These are phyloP conservation scores for Venustaconcha ellipsiformis DNA, from an alignment of 1,140 invertebrate species.

Conservation along the genomic window DNA sequence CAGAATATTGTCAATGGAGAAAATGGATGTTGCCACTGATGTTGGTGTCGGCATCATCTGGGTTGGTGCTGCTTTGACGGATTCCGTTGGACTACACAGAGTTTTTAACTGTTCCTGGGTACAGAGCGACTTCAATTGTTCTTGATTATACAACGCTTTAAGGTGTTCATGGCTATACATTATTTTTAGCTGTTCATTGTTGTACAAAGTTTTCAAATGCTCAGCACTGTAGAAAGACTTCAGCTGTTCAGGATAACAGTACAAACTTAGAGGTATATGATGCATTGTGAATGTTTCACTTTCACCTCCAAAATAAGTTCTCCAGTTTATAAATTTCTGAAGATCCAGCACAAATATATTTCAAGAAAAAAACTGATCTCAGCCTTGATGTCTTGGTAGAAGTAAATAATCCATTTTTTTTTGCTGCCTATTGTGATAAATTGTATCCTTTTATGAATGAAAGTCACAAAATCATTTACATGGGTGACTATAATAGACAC, in stretches of 20 bases:
- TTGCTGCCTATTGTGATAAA: too few relatives aligned
- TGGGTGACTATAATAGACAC: too few relatives aligned
- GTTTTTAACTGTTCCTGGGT: constrained; percentile 22
- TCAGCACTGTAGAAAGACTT: constrained; percentile 29
- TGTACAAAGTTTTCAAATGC: constrained; percentile 23
- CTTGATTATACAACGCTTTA: constrained; percentile 22
- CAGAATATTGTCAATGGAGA: constrained; percentile 33
- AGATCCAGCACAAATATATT: too few relatives aligned
- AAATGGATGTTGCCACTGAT: constrained; percentile 12
- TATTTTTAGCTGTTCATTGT: constrained; percentile 27
- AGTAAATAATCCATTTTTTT: too few relatives aligned
- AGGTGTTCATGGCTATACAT: constrained; percentile 30
- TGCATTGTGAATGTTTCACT: constrained; percentile 18
- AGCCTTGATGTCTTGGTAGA: too few relatives aligned
- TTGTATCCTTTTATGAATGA: too few relatives aligned
- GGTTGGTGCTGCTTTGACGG: constrained; percentile 19
- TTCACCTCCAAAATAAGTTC: too few relatives aligned
- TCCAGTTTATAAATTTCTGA: too few relatives aligned
- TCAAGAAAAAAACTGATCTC: too few relatives aligned
- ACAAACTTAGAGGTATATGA: constrained; percentile 28
- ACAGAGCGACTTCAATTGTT: constrained; percentile 17
- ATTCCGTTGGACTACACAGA: constrained; percentile 10
- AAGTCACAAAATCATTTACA: too few relatives aligned
- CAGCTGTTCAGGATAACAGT: constrained; percentile 28
- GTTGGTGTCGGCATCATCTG: constrained; percentile 11